Evolutionary conservation across 1,140 invertebrate species (phyloP), one percentile per base, ranked within the genome.

Genomic region (Macrobrachium nipponense): DNA sequence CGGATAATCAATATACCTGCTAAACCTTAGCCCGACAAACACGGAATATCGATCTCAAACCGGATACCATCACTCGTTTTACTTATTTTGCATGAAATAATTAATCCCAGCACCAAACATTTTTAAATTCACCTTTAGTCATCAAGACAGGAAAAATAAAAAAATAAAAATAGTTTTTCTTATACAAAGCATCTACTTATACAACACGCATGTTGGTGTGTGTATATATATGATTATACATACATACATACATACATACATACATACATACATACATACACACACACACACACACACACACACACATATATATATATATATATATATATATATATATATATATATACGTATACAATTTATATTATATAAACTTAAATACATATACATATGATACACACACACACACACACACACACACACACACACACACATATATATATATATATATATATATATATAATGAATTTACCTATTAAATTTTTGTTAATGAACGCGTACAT

Each of bases 281-380:
- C 18, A 66, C 18, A 66, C 18, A 8, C 2, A 8, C 18, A 66
- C 18, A 18, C 18, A 18, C 18, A 18, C 18, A 66, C 18, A 18
- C 18, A 66, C 18, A 66, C 18, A 68, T 68, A 68, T 68, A 2
- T 68, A n/a, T n/a, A n/a, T n/a, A 68, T 68, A n/a, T 68, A n/a
- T 68, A 68, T 68, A 68, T 18, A n/a, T 68, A 68, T 68, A n/a
- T 68, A 68, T 8, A 68, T 68, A 68, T 18, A 14, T n/a, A 68
- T 23, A n/a, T 68, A 68, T 68, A n/a, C 20, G 20, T 5, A 23
- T n/a, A 20, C 2, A 5, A 27, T 70, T n/a, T 23, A 70, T 23
- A 3, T 70, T 27, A 6, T n/a, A n/a, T n/a, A n/a, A n/a, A n/a
- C n/a, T n/a, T n/a, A 70, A n/a, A 70, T 70, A 70, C 20, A 70